phyloP scores from a whole-genome alignment of 2,888 invertebrate genomes.

The Pandemis corylana region DNA sequence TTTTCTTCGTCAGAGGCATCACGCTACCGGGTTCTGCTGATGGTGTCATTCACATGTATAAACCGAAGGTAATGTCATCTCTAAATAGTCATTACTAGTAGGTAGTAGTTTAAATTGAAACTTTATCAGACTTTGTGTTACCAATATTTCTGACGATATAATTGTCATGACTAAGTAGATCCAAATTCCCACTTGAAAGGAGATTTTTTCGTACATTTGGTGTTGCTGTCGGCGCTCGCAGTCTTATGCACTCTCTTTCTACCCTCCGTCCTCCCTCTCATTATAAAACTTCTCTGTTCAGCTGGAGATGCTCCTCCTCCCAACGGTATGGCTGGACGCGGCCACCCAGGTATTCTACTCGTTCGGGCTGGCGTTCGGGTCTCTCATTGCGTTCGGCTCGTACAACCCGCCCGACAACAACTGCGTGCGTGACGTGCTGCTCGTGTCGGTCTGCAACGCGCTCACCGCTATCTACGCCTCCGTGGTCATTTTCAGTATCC shows the following conservation, averaged over 20 bases:
- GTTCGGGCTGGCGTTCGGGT: slow-evolving; percentile 97
- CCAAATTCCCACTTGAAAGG: too few relatives aligned
- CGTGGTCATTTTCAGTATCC: slow-evolving; percentile 96
- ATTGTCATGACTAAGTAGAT: neutral
- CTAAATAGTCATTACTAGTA: too few relatives aligned
- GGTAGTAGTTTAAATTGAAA: too few relatives aligned
- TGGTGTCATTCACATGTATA: slow-evolving; percentile 95
- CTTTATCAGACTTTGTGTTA: too few relatives aligned
- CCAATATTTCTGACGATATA: neutral
- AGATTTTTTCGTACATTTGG: neutral
- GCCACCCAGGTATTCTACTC: slow-evolving; percentile 99
- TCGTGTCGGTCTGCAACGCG: slow-evolving; percentile 96
- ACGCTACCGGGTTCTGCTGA: slow-evolving; percentile 94
- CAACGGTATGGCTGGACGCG: slow-evolving; percentile 97
- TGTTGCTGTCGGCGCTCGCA: neutral
- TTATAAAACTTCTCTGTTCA: slow-evolving; percentile 58
- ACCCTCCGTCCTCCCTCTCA: too few relatives aligned
- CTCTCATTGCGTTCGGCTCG: slow-evolving; percentile 97
- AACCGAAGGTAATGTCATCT: slow-evolving; percentile 89
- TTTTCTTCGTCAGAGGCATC: slow-evolving; percentile 96
- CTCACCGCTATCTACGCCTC: slow-evolving; percentile 97
- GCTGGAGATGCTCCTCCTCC: slow-evolving; percentile 93
- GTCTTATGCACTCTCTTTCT: too few relatives aligned
- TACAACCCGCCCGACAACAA: slow-evolving; percentile 98
- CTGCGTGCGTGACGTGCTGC: slow-evolving; percentile 95